Conservation (phyloP, 2,113 vertebrate species). For the Prinia subflava region DNA sequence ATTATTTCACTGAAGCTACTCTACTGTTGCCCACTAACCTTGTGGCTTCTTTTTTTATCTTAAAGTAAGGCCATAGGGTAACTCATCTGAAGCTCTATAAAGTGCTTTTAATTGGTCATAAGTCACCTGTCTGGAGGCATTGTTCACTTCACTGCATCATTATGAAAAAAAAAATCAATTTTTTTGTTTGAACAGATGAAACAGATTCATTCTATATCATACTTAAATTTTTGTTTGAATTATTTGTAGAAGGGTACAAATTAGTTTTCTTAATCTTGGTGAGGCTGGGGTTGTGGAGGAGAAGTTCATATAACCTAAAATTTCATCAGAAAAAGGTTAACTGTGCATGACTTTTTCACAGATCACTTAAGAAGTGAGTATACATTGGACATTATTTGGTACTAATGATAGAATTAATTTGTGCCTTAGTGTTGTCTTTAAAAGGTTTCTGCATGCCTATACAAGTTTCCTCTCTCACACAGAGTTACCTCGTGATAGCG, state of each 20-base stretch:
- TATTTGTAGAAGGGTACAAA: not conserved
- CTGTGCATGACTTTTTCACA: not conserved
- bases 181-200: not conserved
- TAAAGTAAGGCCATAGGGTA: not conserved
- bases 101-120: not conserved
- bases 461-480: not conserved
- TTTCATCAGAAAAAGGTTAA: not conserved
- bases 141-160: not conserved
- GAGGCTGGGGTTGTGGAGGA: rapidly evolving
- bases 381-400: not conserved
- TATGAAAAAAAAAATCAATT: not conserved
- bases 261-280: not conserved
- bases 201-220: not conserved
- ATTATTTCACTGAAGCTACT: not conserved
- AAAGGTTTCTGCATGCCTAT: not conserved
- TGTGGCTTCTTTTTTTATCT: not conserved
- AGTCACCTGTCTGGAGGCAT: not conserved
- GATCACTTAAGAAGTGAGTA: not conserved
- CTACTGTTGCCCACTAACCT: not conserved
- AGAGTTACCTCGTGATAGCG: not conserved
- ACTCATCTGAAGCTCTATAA: not conserved
- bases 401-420: not conserved
- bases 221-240: not conserved
- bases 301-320: not conserved
- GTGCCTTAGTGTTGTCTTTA: not conserved